Percentiles rank a stretch among this genome's conserved stretches.
These are phyloP conservation scores for Drosophila yakuba DNA, from an alignment of 1,140 invertebrate species.

Conservation along the genomic window DNA sequence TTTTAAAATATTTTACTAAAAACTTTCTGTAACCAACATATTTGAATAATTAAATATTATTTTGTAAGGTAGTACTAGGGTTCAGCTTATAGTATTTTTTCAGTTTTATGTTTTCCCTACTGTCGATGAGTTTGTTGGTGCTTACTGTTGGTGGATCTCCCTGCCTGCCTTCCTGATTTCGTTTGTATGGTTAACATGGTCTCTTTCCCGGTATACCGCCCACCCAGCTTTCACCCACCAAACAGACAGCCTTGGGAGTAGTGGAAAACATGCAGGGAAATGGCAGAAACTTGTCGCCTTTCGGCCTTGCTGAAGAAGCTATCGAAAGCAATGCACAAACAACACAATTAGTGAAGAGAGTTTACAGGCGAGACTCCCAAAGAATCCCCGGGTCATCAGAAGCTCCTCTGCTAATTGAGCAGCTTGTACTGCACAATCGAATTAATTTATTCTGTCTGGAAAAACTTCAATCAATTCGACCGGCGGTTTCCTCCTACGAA, in stretches of 20 bases:
- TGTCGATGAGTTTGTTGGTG: constrained; percentile 41
- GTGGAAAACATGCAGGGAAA: constrained; percentile 61
- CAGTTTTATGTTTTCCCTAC: constrained; percentile 41
- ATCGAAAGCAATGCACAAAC: constrained; percentile 47
- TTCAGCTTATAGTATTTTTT: not conserved
- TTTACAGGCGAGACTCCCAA: constrained; percentile 18
- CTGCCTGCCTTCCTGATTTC: constrained; percentile 30
- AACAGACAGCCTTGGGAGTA: constrained; percentile 49
- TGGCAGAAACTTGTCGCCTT: constrained; percentile 73
- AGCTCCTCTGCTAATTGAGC: constrained; percentile 61
- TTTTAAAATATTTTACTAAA: too few relatives aligned
- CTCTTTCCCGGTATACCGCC: constrained; percentile 1
- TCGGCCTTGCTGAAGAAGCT: constrained; percentile 32
- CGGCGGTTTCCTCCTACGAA: constrained; percentile 13
- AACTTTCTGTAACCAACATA: too few relatives aligned
- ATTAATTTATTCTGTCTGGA: constrained; percentile 54
- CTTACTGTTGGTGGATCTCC: constrained; percentile 31
- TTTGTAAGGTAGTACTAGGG: too few relatives aligned
- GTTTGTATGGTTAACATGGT: constrained; percentile 43
- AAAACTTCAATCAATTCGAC: constrained; percentile 39
- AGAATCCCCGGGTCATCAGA: constrained; percentile 17
- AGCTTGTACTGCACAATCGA: constrained; percentile 50
- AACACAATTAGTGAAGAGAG: constrained; percentile 67
- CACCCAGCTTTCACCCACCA: constrained; percentile 1
- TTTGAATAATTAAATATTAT: too few relatives aligned